Base-by-base conservation (phyloP, 2,888 invertebrate genomes). In the Acleris sparsana region DNA sequence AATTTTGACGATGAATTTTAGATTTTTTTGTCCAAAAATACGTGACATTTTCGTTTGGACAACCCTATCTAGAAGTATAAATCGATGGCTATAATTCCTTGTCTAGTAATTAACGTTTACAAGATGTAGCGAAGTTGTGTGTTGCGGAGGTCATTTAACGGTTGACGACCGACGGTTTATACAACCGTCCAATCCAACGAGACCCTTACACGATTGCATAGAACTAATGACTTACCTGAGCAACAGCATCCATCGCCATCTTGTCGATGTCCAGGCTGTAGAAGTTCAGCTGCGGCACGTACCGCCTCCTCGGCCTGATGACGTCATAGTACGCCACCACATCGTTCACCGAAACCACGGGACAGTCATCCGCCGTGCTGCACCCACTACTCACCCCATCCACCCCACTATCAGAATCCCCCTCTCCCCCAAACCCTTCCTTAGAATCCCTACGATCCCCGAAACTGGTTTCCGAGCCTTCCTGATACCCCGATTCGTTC, bases 311-410 rank as follows among this genome's bases (percentile, higher is more conserved):
- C 69, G 91, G 92, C 39, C 91, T 76, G 55, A 92, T 84, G 71
- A 91, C 89, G 57, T 92, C 92, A 64, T 92, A 93, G 69, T 92
- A 93, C 58, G 92, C 93, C 63, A 93, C 90, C 70, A 92, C 92
- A 67, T 93, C 92, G 62, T 93, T 93, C 68, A 92, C 91, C 2
- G 93, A 93, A 74, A 93, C 93, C 73, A 93, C 93, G 17, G 93
- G 93, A 76, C 94, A 94, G 79, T 93, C 93, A 67, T 94, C 94
- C 49, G 88, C 93, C 48, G 93, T 87, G 75, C 94, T 94, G 74
- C 94, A 94, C 9, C 94, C 93, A 73, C 92, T 92, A 83, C 94
- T 93, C 63, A 94, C 93, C 62, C 94, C 94, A 64, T 93, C 94
- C 75, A 94, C 94, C 55, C 93, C 93, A 72, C 93, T 89, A 74